phyloP scores from a whole-genome alignment of 2,797 vertebrate species.

The Apogon talboti region DNA sequence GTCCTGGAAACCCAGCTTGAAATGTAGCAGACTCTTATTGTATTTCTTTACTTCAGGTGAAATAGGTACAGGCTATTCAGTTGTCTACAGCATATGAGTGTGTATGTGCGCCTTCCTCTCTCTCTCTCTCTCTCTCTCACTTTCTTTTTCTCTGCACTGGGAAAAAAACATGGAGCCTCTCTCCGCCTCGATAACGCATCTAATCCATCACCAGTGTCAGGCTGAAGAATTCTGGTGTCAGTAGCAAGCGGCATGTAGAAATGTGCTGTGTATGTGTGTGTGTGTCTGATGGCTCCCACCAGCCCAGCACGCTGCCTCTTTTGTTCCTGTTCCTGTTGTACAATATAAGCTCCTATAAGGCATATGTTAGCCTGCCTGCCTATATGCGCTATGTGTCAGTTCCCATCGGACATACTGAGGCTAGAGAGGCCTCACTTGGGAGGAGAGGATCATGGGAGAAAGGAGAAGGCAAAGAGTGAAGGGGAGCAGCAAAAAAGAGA shows the following conservation, averaged over 20 bases:
- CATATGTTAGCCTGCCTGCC: conserved; percentile 68
- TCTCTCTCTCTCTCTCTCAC: conserved; percentile 30
- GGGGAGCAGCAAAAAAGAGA: conserved; percentile 7
- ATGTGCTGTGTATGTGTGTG: conserved; percentile 50
- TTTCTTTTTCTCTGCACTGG: conserved; percentile 46
- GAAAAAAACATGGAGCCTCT: conserved; percentile 73
- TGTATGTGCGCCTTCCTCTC: conserved; percentile 21
- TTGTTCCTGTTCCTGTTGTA: conserved; percentile 75
- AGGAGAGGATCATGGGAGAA: conserved; percentile 17
- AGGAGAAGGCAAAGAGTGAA: background rate
- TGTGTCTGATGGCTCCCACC: conserved; percentile 61
- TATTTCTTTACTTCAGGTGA: conserved; percentile 66
- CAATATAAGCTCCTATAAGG: conserved; percentile 77
- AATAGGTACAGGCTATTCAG: conserved; percentile 54
- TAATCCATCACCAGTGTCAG: conserved; percentile 86
- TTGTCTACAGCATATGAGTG: conserved; percentile 26
- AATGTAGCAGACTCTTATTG: conserved; percentile 63
- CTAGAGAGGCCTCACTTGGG: conserved; percentile 29
- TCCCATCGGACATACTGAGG: conserved; percentile 60
- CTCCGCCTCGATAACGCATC: conserved; percentile 83
- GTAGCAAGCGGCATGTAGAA: conserved; percentile 62
- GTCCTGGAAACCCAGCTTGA: conserved; percentile 55
- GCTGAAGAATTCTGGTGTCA: conserved; percentile 83
- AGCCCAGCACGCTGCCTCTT: conserved; percentile 60
- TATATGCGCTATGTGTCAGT: conserved; percentile 69